Conservation (phyloP, 2,888 invertebrate genomes). For the Bembecia ichneumoniformis region DNA sequence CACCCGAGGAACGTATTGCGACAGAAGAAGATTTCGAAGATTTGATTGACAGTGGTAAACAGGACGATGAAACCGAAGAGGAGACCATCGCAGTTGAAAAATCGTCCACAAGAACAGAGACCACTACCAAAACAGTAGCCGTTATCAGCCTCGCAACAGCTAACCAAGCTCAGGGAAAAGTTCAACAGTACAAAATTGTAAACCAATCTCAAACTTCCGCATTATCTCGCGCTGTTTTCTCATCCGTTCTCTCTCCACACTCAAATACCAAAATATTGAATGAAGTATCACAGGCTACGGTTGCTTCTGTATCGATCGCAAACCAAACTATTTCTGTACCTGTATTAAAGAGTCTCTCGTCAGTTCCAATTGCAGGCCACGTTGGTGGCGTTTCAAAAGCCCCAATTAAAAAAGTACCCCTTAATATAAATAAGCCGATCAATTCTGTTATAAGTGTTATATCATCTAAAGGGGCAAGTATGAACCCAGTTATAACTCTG, state of each 20-base stretch:
- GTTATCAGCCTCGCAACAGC: conserved; percentile 63
- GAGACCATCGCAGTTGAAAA: conserved; percentile 37
- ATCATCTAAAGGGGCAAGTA: conserved; percentile 48
- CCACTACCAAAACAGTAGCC: conserved; percentile 67
- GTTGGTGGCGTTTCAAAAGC: conserved; percentile 25
- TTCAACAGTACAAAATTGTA: conserved; percentile 62
- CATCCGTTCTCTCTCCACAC: conserved; percentile 47
- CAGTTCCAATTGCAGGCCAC: conserved; percentile 46
- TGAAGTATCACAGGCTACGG: conserved; percentile 74
- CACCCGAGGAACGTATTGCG: conserved; percentile 75
- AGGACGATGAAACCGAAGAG: conserved; percentile 61
- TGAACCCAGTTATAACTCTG: conserved; percentile 53
- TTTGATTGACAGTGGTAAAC: conserved; percentile 74
- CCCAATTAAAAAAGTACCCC: conserved; percentile 50
- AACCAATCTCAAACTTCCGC: conserved; percentile 36
- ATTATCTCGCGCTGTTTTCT: conserved; percentile 47
- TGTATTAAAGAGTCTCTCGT: conserved; percentile 53
- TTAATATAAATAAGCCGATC: conserved; percentile 51
- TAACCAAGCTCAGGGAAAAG: conserved; percentile 44
- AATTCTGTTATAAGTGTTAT: conserved; percentile 66
- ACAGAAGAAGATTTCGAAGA: conserved; percentile 79
- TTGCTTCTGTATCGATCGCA: conserved; percentile 65
- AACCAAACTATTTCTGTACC: conserved; percentile 68
- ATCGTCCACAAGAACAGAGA: conserved; percentile 63
- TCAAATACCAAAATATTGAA: conserved; percentile 61